These are phyloP conservation scores for Lynx canadensis DNA, from an alignment of 2,113 vertebrate genomes.

Conservation along the genomic window DNA sequence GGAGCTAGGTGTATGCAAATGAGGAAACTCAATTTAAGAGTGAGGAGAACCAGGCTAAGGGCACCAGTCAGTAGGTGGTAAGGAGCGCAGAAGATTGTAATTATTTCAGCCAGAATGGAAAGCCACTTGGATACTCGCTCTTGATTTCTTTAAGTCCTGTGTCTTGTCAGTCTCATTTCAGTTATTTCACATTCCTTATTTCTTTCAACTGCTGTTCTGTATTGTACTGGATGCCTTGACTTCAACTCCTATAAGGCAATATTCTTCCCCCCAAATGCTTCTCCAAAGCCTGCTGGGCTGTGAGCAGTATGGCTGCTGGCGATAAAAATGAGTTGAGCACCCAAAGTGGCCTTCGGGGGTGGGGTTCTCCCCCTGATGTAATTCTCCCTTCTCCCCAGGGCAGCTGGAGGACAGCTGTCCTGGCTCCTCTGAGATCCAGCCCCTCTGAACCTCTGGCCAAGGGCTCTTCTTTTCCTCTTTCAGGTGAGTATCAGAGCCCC, in stretches of 20 bases:
- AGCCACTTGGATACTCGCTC: neutral
- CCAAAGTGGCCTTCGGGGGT: neutral
- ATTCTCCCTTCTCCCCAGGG: neutral
- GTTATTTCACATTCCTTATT: neutral
- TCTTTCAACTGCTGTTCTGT: neutral
- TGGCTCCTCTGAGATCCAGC: neutral
- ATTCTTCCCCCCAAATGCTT: neutral
- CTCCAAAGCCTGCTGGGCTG: too few species aligned
- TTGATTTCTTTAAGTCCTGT: neutral
- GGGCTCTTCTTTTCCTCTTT: neutral
- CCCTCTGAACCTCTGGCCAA: neutral
- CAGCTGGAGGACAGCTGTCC: neutral
- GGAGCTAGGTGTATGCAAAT: neutral
- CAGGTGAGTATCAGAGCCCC: neutral
- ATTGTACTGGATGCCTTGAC: accelerated
- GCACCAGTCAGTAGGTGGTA: neutral
- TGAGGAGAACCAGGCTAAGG: neutral
- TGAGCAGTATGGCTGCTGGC: neutral
- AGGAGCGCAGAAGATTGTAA: too few species aligned
- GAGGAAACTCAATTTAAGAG: too few species aligned
- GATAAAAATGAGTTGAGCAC: neutral
- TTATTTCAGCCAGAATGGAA: neutral
- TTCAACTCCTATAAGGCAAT: neutral
- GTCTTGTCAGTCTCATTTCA: neutral
- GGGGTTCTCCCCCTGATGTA: too few species aligned